phyloP scores from a whole-genome alignment of 2,797 vertebrate species.

The Tadarida brasiliensis region DNA sequence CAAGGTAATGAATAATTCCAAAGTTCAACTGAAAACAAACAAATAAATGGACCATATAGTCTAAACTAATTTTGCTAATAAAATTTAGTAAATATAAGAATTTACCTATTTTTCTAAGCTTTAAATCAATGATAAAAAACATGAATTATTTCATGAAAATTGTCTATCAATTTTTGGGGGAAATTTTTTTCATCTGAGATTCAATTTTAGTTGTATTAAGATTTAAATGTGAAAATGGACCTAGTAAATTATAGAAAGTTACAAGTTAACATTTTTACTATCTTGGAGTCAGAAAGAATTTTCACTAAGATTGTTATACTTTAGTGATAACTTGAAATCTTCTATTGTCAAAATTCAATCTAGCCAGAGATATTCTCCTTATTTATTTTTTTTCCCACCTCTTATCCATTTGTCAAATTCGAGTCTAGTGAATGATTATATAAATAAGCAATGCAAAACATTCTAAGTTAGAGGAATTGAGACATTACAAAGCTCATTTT shows the following conservation, averaged over 20 bases:
- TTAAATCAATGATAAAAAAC: background rate
- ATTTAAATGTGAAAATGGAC: background rate
- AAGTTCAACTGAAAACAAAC: background rate
- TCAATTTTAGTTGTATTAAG: background rate
- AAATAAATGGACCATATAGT: background rate
- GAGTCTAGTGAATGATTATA: background rate
- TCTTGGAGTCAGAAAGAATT: background rate
- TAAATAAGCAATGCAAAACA: background rate
- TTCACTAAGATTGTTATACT: background rate
- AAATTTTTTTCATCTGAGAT: background rate
- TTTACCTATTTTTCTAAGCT: background rate
- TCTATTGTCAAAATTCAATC: background rate
- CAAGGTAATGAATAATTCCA: conserved; percentile 12
- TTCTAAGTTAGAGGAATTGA: background rate
- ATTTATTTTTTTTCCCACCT: background rate
- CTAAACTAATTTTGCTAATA: conserved; percentile 3
- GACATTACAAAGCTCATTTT: background rate
- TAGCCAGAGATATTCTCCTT: background rate
- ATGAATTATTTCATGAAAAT: background rate
- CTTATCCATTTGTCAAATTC: background rate
- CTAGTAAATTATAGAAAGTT: conserved; percentile 14
- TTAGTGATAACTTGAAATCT: background rate
- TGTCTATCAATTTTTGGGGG: background rate
- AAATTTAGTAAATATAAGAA: background rate
- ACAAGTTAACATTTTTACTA: background rate